These are phyloP conservation scores for Chelon auratus DNA, from an alignment of 2,797 vertebrate species.

Conservation along the genomic window DNA sequence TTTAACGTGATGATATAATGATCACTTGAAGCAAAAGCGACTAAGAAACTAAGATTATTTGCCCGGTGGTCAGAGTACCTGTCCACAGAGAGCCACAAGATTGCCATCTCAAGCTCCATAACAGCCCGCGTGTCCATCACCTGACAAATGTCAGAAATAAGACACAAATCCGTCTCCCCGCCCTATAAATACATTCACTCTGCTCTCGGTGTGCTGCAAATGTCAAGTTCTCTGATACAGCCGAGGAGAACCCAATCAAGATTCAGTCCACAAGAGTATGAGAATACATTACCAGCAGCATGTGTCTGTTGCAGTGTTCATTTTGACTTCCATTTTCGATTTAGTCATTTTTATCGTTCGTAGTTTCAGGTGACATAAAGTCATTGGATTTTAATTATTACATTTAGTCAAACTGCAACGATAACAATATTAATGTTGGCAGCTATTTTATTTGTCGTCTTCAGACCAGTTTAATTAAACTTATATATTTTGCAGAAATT, in stretches of 20 bases:
- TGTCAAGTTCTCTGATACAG: conserved; percentile 19
- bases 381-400: too few species aligned
- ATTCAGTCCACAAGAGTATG: conserved; percentile 11
- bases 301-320: not conserved
- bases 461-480: too few species aligned
- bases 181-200: conserved; percentile 26
- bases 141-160: conserved; percentile 33
- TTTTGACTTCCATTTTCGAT: too few species aligned
- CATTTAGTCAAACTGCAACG: too few species aligned
- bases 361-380: too few species aligned
- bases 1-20: not conserved
- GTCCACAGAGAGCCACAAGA: not conserved
- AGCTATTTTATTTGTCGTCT: too few species aligned
- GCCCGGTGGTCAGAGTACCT: too few species aligned
- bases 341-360: too few species aligned
- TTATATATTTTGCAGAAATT: too few species aligned
- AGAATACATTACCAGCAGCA: conserved; percentile 4
- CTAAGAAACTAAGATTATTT: not conserved
- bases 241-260: conserved; percentile 18
- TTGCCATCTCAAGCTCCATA: not conserved
- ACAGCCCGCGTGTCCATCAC: conserved; percentile 27
- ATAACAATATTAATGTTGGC: too few species aligned
- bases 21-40: not conserved
- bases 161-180: conserved; percentile 37
- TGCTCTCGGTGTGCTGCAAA: conserved; percentile 15